Base-by-base conservation (phyloP, 2,797 vertebrate genomes). In the Lacerta viridis region DNA sequence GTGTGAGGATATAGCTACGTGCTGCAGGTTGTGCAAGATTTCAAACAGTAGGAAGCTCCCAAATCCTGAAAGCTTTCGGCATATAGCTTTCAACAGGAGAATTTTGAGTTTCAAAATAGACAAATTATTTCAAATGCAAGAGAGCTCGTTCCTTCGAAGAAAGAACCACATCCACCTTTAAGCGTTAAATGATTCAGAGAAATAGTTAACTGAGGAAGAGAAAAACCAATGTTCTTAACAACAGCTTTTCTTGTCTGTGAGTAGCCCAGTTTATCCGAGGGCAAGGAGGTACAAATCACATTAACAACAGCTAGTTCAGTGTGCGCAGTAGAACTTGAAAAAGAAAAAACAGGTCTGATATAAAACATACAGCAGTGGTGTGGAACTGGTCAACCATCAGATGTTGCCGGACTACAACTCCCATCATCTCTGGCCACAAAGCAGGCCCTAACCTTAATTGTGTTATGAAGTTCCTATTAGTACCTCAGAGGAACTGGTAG, bases 401-500 rank as follows among this genome's bases (percentile, higher is more conserved):
- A 64, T 64, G 61, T 64, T 23, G 61, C 61, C 23, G 20, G 61
- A 64, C 50, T 64, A 64, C 61, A 64, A 64, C 61, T 64, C 17
- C 5, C 61, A 64, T 64, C 13, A 33, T 71, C 11, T 71, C 69
- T 71, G 69, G 5, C 13, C 69, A 29, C n/a, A 29, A 29, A 71
- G 13, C 61, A 71, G 69, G n/a, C n/a, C 7, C n/a, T 71, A 71
- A 71, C 7, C 20, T 64, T 23, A 64, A 64, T 64, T 64, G 20
- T 64, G 61, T 64, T 55, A 55, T 55, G 13, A 96, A 90, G 94
- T 96, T 33, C 83, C 93, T 68, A 91, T 90, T 55, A 55, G 50
- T 29, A 85, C 90, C 89, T 46, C 95, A 64, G 92, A 94, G 84
- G 95, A 96, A 68, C 92, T 96, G 7, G 95, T 96, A 80, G 93